Percentiles rank a stretch among this genome's conserved stretches.
Conservation (phyloP, 1,140 invertebrate genomes). For the Metopolophium dirhodum region DNA sequence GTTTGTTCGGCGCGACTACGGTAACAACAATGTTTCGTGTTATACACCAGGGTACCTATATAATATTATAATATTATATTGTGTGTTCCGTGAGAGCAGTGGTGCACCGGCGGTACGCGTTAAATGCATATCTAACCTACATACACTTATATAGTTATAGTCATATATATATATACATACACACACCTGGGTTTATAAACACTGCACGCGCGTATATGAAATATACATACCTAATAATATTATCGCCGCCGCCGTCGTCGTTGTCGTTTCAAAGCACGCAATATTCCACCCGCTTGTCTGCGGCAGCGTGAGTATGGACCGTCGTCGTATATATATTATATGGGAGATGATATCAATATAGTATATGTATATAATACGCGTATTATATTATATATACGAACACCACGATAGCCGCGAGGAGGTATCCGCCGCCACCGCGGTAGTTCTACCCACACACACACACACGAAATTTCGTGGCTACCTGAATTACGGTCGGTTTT, state of each 20-base stretch:
- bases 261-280: constrained; percentile 7
- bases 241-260: neutral
- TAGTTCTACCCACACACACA: constrained; percentile 52
- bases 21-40: neutral
- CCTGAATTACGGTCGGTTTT: constrained; percentile 48
- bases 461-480: constrained; percentile 42
- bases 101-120: neutral
- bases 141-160: neutral
- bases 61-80: neutral
- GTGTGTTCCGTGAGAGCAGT: neutral
- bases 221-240: neutral
- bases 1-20: neutral
- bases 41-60: neutral
- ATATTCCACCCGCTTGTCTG: constrained; percentile 19
- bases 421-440: neutral
- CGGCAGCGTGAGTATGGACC: neutral
- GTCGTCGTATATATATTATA: neutral
- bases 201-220: neutral
- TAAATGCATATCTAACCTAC: neutral
- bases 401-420: constrained; percentile 44
- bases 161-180: neutral
- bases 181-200: neutral
- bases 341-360: neutral
- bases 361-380: neutral
- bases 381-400: constrained; percentile 5